These are phyloP conservation scores for Chelonus formosanus DNA, from an alignment of 2,888 invertebrate genomes.

Conservation along the genomic window DNA sequence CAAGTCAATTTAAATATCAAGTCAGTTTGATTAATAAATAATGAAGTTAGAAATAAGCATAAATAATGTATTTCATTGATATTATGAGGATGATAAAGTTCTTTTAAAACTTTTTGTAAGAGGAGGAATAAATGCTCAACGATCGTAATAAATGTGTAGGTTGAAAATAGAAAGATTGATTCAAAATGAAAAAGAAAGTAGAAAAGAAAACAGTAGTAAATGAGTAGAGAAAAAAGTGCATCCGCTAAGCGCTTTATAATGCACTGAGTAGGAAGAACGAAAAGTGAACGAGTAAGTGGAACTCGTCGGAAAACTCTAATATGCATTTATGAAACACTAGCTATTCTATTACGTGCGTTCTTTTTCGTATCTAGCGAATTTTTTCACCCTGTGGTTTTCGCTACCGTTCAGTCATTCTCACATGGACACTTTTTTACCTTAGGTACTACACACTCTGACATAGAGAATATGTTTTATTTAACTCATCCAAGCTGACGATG, in stretches of 20 bases:
- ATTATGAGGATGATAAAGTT: too few relatives aligned
- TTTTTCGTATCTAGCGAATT: neutral
- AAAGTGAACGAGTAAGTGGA: conserved; percentile 20
- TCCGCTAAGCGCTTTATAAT: conserved; percentile 27
- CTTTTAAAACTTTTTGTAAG: too few relatives aligned
- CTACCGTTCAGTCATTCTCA: conserved; percentile 17
- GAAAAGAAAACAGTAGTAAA: neutral
- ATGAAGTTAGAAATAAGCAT: too few relatives aligned
- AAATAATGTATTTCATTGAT: too few relatives aligned
- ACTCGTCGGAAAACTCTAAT: conserved; percentile 24
- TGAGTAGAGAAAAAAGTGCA: conserved; percentile 4
- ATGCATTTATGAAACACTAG: conserved; percentile 12
- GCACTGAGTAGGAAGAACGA: conserved; percentile 18
- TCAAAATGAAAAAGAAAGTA: neutral
- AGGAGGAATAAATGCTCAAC: too few relatives aligned
- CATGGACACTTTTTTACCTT: neutral
- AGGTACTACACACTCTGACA: neutral
- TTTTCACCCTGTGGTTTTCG: neutral
- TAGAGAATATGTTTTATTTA: conserved; percentile 55
- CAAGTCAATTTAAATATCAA: too few relatives aligned
- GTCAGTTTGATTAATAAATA: too few relatives aligned
- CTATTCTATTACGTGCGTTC: conserved; percentile 27
- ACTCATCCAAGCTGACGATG: conserved; percentile 52
- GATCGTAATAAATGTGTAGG: too few relatives aligned
- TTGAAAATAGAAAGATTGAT: too few relatives aligned